Base-by-base conservation (phyloP, 2,888 invertebrate genomes). In the Liopterus haemorrhoidalis region DNA sequence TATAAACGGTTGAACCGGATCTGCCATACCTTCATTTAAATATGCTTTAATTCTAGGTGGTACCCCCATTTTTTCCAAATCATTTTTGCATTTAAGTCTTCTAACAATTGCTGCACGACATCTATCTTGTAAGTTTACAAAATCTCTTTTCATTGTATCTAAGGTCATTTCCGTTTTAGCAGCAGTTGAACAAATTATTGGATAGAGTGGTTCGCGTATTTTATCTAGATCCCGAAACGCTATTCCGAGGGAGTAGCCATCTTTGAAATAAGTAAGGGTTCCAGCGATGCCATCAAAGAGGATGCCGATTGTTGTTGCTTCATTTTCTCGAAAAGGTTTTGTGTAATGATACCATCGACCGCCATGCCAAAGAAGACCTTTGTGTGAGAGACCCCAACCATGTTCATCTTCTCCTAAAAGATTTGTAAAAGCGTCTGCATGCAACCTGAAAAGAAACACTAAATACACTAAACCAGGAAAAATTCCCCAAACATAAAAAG, bases 81-180 rank as follows among this genome's bases (percentile, higher is more conserved):
- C 74, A 31, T 66, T 63, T 40, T 70, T 70, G 27, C 64, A 66
- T 37, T 66, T 67, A 5, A 79, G 60, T 35, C 70, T 66, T 41
- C 75, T 74, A 46, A 80, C 70, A 52, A 84, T 79, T 41, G 74
- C 74, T 1, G 77, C 76, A 15, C 79, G 68, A 60, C 80, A 81
- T 25, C 81, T 70, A 64, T 85, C 83, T 59, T 83, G 82, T 4
- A 85, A 69, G 60, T 73, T 80, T 1, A 76, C 73, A 59, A 80
- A 82, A 57, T 79, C 79, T 27, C 81, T 64, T 49, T 74, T 72
- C 54, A 76, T 74, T 19, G 68, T 65, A 20, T 72, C 73, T 12
- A 85, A 62, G 0, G 76, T 73, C 80, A 85, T 82, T 65, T 82
- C 79, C 2, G 84, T 83, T 66, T 82, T 82, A 12, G 82, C 82